phyloP scores from a whole-genome alignment of 1,140 invertebrate genomes.

The Drosophila orosa region DNA sequence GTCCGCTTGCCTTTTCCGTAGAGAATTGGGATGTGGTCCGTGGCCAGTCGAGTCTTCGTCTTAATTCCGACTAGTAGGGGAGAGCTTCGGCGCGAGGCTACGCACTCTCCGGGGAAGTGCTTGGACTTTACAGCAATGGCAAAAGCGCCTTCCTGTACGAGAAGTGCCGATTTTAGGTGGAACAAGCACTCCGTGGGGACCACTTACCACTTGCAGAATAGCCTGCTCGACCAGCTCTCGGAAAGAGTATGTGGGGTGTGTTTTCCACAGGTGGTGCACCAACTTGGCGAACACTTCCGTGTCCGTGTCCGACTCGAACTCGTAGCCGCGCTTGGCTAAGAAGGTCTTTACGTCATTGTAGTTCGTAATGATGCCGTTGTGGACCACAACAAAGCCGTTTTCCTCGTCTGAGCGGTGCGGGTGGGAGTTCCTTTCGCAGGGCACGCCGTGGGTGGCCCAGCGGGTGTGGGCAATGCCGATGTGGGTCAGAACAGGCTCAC shows the following conservation, averaged over 20 bases:
- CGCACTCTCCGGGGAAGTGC: constrained; percentile 98
- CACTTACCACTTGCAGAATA: constrained; percentile 92
- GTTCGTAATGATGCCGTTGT: constrained; percentile 99
- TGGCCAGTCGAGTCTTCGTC: constrained; percentile 94
- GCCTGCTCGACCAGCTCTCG: constrained; percentile 98
- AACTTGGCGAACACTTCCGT: constrained; percentile 99
- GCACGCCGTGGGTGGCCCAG: constrained; percentile 99
- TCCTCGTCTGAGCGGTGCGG: constrained; percentile 96
- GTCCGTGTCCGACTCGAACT: constrained; percentile 99
- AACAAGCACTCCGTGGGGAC: too few species aligned
- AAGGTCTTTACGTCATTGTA: constrained; percentile 99
- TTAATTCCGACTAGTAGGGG: constrained; percentile 99
- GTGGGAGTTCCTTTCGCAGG: constrained; percentile 96
- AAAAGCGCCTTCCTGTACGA: constrained; percentile 96
- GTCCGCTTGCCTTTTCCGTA: constrained; percentile 87
- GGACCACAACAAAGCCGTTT: constrained; percentile 97
- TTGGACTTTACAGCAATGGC: constrained; percentile 98
- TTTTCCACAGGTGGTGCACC: constrained; percentile 95
- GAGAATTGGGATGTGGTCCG: constrained; percentile 98
- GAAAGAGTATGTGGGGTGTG: constrained; percentile 96
- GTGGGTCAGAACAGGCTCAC: constrained; percentile 87
- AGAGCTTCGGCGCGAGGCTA: constrained; percentile 97
- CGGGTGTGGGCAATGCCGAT: constrained; percentile 99
- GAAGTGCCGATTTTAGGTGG: background rate
- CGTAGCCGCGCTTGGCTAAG: constrained; percentile 94